Evolutionary conservation across 2,888 invertebrate species (phyloP), one percentile per base, ranked within the genome.

Genomic region (Scaptomyza parva): DNA sequence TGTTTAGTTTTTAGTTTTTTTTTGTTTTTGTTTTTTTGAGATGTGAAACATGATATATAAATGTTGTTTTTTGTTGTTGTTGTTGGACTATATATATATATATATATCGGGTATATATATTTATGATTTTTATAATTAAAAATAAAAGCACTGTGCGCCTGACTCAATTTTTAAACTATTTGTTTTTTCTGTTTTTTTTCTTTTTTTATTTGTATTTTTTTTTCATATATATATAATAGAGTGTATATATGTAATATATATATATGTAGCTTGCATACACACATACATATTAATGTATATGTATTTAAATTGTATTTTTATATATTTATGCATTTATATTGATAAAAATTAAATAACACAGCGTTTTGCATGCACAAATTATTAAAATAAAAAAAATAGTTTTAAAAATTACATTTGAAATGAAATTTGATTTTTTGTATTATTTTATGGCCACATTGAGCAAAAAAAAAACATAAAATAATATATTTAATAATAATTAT

Each of bases 321-420:
- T 61, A 41, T 61, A 70, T 61, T 72, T 61, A 70, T 76, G 80
- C 70, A 70, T 70, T 68, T 79, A 65, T 79, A 65, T 81, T 69
- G 75, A 59, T 83, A 86, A 77, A 86, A 80, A 83, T 62, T 86
- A 86, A 80, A 86, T 82, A 82, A 86, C 81, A 86, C 81, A 81
- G 81, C 84, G 84, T 76, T 70, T 73, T 63, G 59, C 65, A 82
- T 76, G 81, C 75, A 5, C 28, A 9, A 28, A n/a, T n/a, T n/a
- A n/a, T n/a, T n/a, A n/a, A n/a, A n/a, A n/a, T n/a, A n/a, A 80
- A 75, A 62, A 43, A 48, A 33, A 12, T 6, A 48, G 50, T 72
- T 67, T 67, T 22, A 22, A 79, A 68, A 86, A 73, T 76, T 71
- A 75, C 70, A 75, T 59, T 54, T 57, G 45, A 50, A 74, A 72